Evolutionary conservation across 2,113 vertebrate species (phyloP).

Genomic region (Haemorhous mexicanus): DNA sequence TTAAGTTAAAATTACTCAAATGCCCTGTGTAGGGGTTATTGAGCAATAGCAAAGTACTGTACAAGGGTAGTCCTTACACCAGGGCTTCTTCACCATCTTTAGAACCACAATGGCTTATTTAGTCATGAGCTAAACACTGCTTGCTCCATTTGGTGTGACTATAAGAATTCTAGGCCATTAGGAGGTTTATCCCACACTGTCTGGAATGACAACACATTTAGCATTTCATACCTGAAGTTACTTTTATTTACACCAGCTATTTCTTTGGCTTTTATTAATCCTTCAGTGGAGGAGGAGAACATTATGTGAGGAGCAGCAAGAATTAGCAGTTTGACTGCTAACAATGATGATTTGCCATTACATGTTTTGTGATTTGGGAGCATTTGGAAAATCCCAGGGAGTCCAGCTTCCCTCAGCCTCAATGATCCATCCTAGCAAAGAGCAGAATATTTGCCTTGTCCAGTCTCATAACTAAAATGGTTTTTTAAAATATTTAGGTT

Average conservation of each 20-base stretch:
- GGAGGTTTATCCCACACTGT: not conserved
- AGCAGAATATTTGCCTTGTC: not conserved
- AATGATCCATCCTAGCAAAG: accelerated
- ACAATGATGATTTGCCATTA: not conserved
- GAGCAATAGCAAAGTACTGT: not conserved
- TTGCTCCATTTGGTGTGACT: not conserved
- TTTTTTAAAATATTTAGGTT: not conserved
- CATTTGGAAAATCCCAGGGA: not conserved
- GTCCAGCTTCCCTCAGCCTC: not conserved
- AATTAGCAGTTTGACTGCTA: not conserved
- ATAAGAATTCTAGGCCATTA: not conserved
- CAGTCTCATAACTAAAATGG: not conserved
- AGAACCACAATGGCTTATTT: not conserved
- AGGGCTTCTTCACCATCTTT: not conserved
- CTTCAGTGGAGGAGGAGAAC: not conserved
- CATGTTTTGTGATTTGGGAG: not conserved
- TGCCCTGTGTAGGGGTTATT: not conserved
- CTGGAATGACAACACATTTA: not conserved
- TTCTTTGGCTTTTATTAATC: not conserved
- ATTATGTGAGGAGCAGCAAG: not conserved
- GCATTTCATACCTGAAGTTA: not conserved
- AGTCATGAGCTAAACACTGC: not conserved
- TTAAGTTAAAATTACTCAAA: not conserved
- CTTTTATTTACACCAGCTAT: not conserved
- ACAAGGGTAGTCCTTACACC: not conserved